Percentiles rank a stretch among this genome's conserved stretches.
These are phyloP conservation scores for Eurois occulta DNA, from an alignment of 2,888 invertebrate species.

Conservation along the genomic window DNA sequence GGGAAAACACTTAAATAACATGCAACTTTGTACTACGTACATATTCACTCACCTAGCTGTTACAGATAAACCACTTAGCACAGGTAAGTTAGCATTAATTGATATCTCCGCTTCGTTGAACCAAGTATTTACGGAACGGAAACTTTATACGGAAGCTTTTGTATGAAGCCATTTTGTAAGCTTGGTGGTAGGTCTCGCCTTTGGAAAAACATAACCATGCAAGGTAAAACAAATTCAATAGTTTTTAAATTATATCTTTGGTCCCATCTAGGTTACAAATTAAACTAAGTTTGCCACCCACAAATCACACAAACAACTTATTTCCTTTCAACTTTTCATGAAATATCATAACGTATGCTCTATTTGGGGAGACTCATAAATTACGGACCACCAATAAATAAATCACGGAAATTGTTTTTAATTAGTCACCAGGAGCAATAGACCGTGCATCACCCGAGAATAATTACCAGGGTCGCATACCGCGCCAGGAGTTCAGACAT, in stretches of 20 bases:
- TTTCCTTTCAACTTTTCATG: not conserved
- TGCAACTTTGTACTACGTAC: constrained; percentile 4
- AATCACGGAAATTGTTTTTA: constrained; percentile 74
- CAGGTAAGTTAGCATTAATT: constrained; percentile 20
- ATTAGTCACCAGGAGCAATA: constrained; percentile 82
- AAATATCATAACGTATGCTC: constrained; percentile 24
- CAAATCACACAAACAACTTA: not conserved
- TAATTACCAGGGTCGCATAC: constrained; percentile 86
- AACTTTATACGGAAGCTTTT: not conserved
- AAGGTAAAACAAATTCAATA: not conserved
- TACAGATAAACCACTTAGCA: constrained; percentile 28
- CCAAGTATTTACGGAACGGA: not conserved
- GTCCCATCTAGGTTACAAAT: not conserved
- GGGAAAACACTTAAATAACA: constrained; percentile 9
- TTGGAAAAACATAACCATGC: not conserved
- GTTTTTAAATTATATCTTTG: not conserved
- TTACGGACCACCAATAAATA: constrained; percentile 66
- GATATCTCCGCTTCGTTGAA: constrained; percentile 5
- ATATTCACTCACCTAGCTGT: constrained; percentile 10
- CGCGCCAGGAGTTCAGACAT: constrained; percentile 76
- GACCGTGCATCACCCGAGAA: constrained; percentile 71
- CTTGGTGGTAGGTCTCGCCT: not conserved
- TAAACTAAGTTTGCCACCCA: not conserved
- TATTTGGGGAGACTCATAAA: constrained; percentile 60
- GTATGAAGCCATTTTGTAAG: not conserved